Evolutionary conservation across 2,797 vertebrate species (phyloP).

Genomic region (Dryobates pubescens): DNA sequence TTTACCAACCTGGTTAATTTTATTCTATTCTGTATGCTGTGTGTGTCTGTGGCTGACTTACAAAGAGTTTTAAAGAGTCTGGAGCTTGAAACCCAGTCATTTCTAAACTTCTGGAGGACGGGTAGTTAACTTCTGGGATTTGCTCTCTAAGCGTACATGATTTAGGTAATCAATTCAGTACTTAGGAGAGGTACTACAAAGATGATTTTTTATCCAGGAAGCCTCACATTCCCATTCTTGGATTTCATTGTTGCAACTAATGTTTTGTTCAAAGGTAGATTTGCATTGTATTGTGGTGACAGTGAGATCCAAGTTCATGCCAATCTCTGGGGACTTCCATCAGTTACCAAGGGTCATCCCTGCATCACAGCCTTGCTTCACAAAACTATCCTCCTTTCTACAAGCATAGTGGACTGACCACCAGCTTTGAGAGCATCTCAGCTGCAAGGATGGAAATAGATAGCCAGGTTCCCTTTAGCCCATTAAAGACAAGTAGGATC

Average conservation of each 20-base stretch:
- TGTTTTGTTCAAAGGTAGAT: neutral
- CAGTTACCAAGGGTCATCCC: rapidly evolving
- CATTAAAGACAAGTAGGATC: neutral
- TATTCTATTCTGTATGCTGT: neutral
- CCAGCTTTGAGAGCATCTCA: neutral
- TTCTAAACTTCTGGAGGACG: neutral
- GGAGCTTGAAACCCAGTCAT: neutral
- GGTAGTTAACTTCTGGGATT: neutral
- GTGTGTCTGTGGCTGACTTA: neutral
- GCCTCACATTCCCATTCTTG: neutral
- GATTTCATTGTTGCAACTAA: neutral
- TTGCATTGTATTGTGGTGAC: neutral
- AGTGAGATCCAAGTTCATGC: neutral
- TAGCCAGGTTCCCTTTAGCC: neutral
- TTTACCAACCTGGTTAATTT: too few species aligned
- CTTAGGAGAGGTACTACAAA: neutral
- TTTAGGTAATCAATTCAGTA: neutral
- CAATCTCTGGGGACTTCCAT: rapidly evolving
- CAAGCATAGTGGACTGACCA: rapidly evolving
- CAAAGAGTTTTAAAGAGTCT: neutral
- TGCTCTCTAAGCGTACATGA: neutral
- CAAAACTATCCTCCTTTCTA: neutral
- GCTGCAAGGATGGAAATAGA: neutral
- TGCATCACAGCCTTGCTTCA: neutral
- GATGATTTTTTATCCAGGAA: neutral